These are phyloP conservation scores for Loripinus fragilis DNA, from an alignment of 2,888 invertebrate species.

Conservation along the genomic window DNA sequence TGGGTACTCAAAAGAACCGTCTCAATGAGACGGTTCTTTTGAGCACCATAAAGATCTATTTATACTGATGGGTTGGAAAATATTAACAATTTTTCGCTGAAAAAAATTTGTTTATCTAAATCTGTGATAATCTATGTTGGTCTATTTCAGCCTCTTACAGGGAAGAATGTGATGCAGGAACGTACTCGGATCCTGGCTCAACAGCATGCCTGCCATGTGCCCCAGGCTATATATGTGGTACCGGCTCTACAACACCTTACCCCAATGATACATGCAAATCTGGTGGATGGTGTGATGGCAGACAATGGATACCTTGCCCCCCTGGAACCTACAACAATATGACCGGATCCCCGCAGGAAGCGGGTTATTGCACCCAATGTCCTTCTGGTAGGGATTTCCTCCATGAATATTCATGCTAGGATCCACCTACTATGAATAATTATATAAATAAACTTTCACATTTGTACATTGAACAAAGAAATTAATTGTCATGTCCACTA, in stretches of 20 bases:
- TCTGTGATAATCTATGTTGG: too few relatives aligned
- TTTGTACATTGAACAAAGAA: too few relatives aligned
- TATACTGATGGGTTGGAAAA: too few relatives aligned
- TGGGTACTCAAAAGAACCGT: too few relatives aligned
- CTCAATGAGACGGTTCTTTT: too few relatives aligned
- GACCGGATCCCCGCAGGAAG: conserved; percentile 70
- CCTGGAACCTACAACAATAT: conserved; percentile 78
- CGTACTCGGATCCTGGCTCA: conserved; percentile 73
- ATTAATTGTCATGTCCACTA: too few relatives aligned
- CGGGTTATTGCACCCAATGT: conserved; percentile 70
- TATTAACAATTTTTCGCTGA: too few relatives aligned
- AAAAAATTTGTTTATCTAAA: too few relatives aligned
- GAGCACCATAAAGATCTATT: too few relatives aligned
- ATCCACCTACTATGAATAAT: too few relatives aligned
- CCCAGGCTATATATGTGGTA: conserved; percentile 77
- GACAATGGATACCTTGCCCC: conserved; percentile 71
- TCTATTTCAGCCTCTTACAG: conserved; percentile 70
- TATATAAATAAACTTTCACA: too few relatives aligned
- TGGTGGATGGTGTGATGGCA: conserved; percentile 81
- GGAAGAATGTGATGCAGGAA: conserved; percentile 77
- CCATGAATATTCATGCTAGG: too few relatives aligned
- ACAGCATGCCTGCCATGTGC: conserved; percentile 72
- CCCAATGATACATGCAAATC: conserved; percentile 72
- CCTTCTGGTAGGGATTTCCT: conserved; percentile 77
- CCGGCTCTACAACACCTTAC: conserved; percentile 72